Conservation (phyloP, 2,888 invertebrate species). For the Chloroclysta siterata region DNA sequence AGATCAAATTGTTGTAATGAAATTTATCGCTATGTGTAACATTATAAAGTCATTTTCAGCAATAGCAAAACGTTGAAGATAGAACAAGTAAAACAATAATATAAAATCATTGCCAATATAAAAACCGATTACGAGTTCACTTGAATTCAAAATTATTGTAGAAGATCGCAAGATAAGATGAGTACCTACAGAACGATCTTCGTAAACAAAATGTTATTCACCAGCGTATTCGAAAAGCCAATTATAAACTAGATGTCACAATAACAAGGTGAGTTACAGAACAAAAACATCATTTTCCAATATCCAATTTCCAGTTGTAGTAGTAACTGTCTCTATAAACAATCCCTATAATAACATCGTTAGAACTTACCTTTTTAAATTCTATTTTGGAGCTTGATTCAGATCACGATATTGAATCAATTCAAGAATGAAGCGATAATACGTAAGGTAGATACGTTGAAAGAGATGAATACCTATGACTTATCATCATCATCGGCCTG, state of each 20-base stretch:
- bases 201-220: constrained; percentile 26
- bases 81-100: constrained; percentile 1
- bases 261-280: constrained; percentile 30
- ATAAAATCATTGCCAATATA: not conserved
- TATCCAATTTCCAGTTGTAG: constrained; percentile 31
- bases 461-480: no score
- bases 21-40: no score
- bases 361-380: constrained; percentile 25
- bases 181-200: constrained; percentile 13
- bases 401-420: constrained; percentile 7
- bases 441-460: not conserved
- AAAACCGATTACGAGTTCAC: constrained; percentile 8
- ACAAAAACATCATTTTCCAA: constrained; percentile 30
- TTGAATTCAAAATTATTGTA: constrained; percentile 21
- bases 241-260: constrained; percentile 31
- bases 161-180: constrained; percentile 19
- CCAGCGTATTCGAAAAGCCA: constrained; percentile 25
- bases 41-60: not conserved
- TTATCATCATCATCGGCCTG: no score
- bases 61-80: not conserved
- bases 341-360: constrained; percentile 30
- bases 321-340: constrained; percentile 34
- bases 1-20: no score
- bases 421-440: not conserved
- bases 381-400: constrained; percentile 19